phyloP scores from a whole-genome alignment of 53 echinoderm and acorn worm genomes.

The Patiria pectinifera region DNA sequence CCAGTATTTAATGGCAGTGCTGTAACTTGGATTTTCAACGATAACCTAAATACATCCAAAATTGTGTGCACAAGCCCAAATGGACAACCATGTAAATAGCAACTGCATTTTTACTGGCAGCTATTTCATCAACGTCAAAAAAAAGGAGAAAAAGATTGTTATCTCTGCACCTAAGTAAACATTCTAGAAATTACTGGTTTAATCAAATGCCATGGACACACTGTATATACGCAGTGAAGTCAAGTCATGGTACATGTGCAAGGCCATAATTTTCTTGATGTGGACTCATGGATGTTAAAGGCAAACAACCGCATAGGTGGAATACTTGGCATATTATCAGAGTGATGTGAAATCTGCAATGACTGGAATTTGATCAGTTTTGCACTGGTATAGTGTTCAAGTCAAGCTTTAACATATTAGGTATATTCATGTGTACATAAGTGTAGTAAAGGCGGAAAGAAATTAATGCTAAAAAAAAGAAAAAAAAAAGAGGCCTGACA shows the following conservation, averaged over 20 bases:
- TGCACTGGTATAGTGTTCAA: no score
- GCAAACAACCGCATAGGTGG: neutral
- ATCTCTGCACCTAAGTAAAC: neutral
- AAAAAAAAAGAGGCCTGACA: no score
- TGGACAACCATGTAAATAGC: neutral
- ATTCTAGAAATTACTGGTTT: neutral
- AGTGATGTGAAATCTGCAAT: neutral
- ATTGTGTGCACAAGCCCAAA: neutral
- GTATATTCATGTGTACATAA: neutral
- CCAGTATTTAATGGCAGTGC: no score
- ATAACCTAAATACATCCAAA: neutral
- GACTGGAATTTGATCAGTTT: neutral
- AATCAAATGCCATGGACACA: neutral
- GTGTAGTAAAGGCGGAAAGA: neutral
- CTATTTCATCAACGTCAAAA: neutral
- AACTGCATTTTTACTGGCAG: neutral
- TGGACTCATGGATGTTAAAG: no score
- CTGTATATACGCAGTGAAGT: neutral
- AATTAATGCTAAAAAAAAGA: no score
- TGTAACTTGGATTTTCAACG: no score
- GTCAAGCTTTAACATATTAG: no score
- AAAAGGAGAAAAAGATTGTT: neutral
- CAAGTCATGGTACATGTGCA: no score
- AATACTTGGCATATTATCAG: slow-evolving; percentile 46
- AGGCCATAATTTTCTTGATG: no score